phyloP scores from a whole-genome alignment of 2,113 vertebrate genomes.

The Gorsachius goisagi region DNA sequence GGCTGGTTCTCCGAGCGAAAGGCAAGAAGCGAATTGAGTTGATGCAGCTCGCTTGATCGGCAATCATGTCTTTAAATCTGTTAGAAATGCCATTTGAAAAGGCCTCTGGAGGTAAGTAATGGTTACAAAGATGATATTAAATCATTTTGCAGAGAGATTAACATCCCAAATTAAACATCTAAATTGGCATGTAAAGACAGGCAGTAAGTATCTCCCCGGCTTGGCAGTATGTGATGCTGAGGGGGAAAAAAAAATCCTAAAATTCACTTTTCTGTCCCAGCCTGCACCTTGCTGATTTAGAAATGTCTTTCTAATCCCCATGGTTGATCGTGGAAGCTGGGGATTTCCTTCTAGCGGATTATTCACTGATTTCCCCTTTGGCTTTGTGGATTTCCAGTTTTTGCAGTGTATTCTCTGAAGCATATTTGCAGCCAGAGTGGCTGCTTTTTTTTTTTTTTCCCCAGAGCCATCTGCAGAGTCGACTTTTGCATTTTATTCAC shows the following conservation, averaged over 20 bases:
- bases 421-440: background rate
- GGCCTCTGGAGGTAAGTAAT: background rate
- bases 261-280: background rate
- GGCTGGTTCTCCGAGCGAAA: constrained; percentile 7
- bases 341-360: background rate
- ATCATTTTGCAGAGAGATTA: background rate
- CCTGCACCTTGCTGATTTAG: background rate
- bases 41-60: background rate
- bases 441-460: background rate
- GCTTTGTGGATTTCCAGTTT: constrained; percentile 1
- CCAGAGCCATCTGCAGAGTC: background rate
- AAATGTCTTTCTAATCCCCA: background rate
- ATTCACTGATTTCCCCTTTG: constrained; percentile 19
- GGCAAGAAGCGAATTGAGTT: background rate
- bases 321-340: background rate
- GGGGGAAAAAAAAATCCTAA: background rate
- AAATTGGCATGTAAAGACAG: background rate
- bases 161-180: background rate
- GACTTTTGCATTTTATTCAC: background rate
- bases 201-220: background rate
- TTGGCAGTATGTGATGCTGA: background rate
- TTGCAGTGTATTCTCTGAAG: background rate
- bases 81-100: background rate
- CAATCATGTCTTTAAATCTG: background rate
- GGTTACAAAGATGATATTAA: background rate